Percentiles rank a stretch among this genome's conserved stretches.
These are phyloP conservation scores for Enteromius afrohamiltoni DNA, from an alignment of 2,797 vertebrate genomes.

Conservation along the genomic window DNA sequence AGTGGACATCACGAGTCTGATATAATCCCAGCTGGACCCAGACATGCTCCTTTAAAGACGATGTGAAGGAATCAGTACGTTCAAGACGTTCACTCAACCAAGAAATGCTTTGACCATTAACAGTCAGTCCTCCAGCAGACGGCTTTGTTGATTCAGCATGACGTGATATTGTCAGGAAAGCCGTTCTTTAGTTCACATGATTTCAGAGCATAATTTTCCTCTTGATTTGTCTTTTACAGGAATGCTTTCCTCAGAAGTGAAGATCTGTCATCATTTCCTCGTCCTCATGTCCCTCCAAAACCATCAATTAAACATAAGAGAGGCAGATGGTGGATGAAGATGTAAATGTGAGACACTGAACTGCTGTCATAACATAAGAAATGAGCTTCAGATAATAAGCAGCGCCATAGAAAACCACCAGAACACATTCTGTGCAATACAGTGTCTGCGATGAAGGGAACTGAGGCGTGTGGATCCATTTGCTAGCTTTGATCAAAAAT, in stretches of 20 bases:
- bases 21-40: background rate
- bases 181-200: background rate
- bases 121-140: background rate
- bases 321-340: background rate
- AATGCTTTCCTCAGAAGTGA: background rate
- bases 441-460: background rate
- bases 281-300: background rate
- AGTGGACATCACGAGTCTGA: background rate
- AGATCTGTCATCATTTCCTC: conserved; percentile 2
- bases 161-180: background rate
- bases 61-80: background rate
- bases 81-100: background rate
- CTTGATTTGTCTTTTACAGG: background rate
- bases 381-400: background rate
- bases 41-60: background rate
- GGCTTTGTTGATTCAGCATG: background rate
- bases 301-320: background rate
- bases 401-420: background rate
- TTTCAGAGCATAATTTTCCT: background rate
- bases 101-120: background rate
- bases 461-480: too few relatives aligned
- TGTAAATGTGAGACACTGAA: background rate
- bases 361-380: background rate
- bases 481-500: background rate
- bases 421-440: background rate